Evolutionary conservation across 2,797 vertebrate genomes (phyloP).

Genomic region (Falco concolor): DNA sequence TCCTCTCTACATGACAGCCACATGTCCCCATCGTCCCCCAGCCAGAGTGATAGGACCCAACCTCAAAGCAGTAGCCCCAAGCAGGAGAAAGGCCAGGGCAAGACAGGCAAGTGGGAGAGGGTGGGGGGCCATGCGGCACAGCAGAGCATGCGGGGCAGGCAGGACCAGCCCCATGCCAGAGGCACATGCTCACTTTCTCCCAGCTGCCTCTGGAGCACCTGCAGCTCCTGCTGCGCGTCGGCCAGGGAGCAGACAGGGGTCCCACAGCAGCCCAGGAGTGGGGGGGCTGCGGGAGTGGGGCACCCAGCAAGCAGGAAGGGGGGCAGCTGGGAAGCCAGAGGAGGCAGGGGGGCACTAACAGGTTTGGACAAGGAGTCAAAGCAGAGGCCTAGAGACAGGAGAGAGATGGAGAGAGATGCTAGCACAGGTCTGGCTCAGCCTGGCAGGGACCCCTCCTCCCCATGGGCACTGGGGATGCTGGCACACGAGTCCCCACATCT

Average conservation of each 20-base stretch:
- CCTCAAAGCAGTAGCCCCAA: not conserved
- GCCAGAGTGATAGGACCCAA: not conserved
- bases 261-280: slow-evolving; percentile 67
- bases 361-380: slow-evolving; percentile 72
- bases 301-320: slow-evolving; percentile 60
- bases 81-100: not conserved
- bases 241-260: slow-evolving; percentile 81
- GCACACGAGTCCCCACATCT: rapidly evolving
- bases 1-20: not conserved
- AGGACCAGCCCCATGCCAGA: not conserved
- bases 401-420: slow-evolving; percentile 2
- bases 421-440: not conserved
- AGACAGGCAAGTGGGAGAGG: not conserved
- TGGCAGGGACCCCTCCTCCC: not conserved
- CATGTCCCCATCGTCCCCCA: rapidly evolving
- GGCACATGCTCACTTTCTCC: slow-evolving; percentile 77
- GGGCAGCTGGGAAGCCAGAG: slow-evolving; percentile 57
- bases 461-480: too few species aligned
- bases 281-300: slow-evolving; percentile 9
- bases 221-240: slow-evolving; percentile 88
- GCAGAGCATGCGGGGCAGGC: not conserved
- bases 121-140: not conserved
- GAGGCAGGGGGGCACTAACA: slow-evolving; percentile 58
- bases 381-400: slow-evolving; percentile 77
- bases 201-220: slow-evolving; percentile 88